Evolutionary conservation across 1,140 invertebrate genomes (phyloP), one percentile per base, ranked within the genome.

Genomic region (Calephelis nemesis): DNA sequence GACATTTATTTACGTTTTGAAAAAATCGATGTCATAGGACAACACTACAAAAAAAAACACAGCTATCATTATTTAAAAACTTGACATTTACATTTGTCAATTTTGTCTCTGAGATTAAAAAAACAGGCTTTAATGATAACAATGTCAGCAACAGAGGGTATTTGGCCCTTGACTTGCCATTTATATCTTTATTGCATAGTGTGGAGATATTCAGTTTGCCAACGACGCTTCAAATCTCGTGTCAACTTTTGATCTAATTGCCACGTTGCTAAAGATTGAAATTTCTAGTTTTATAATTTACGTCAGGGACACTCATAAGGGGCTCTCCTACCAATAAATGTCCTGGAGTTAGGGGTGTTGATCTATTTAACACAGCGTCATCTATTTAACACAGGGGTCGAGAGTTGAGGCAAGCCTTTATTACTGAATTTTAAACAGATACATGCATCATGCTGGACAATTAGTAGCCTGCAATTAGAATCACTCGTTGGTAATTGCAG

Each of bases 241-340:
- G 58, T 70, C 70, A 74, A 67, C 19, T 48, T 72, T 69, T 81
- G 79, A 12, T 73, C 65, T 9, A 81, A 30, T 65, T 81, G 75
- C 79, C 75, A 81, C 8, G 75, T 66, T 9, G 60, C 71, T 47
- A 62, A 4, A 66, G 47, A 50, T 49, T 68, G 8, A 74, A 30
- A 11, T 69, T 68, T 42, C 19, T 63, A 11, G 67, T 45, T 15
- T 73, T 47, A 63, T 75, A 70, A 65, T 71, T 67, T 11, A 66
- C 0, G 45, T 80, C 74, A 42, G 75, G 74, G 10, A 81, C 49
- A n/a, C 63, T 62, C 1, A 74, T 67, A n/a, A 87, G 62, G 0
- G 81, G 79, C 50, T 77, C 73, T 3, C 87, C 86, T 12, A 87
- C 78, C 6, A 90, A 64, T 65, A 91, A 90, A 73, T 89, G 84